A percentile compares a stretch with the other conserved stretches of the same genome.
phyloP scores from a whole-genome alignment of 2,888 invertebrate genomes.

The Tortrix viridana region DNA sequence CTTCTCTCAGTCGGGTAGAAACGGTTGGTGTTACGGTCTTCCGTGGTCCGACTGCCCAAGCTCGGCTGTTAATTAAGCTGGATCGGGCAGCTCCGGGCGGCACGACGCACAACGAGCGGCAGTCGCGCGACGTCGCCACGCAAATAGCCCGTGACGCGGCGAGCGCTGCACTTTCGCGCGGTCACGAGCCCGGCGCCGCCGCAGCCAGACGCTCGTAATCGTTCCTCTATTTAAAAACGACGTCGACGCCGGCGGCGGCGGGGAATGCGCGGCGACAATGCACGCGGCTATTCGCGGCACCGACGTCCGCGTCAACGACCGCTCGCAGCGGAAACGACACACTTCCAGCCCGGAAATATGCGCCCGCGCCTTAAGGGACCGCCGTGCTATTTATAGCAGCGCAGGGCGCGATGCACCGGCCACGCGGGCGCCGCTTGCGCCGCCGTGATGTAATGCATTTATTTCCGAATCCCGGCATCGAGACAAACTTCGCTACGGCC shows the following conservation, averaged over 20 bases:
- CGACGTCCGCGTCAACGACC: constrained; percentile 77
- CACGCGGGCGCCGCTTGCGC: constrained; percentile 47
- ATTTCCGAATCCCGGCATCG: constrained; percentile 48
- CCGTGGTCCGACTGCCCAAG: too few species aligned
- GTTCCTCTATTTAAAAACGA: constrained; percentile 82
- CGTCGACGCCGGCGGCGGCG: constrained; percentile 70
- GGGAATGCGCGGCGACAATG: constrained; percentile 65
- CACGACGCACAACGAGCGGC: constrained; percentile 20
- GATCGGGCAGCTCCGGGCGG: neutral
- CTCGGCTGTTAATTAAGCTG: neutral
- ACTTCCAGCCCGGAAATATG: constrained; percentile 83
- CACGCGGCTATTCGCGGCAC: constrained; percentile 55
- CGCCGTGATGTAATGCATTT: constrained; percentile 66
- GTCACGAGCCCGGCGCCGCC: constrained; percentile 77
- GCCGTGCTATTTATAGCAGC: constrained; percentile 72
- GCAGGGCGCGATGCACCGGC: constrained; percentile 34
- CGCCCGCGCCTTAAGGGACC: constrained; percentile 81
- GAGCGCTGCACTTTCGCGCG: constrained; percentile 82
- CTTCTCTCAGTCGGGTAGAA: too few species aligned
- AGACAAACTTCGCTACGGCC: constrained; percentile 6
- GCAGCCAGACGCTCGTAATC: constrained; percentile 78
- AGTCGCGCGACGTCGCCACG: constrained; percentile 52
- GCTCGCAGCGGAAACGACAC: constrained; percentile 81
- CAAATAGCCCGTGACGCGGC: constrained; percentile 82
- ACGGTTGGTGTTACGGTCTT: too few species aligned